These are phyloP conservation scores for Eurystomus gularis DNA, from an alignment of 2,113 vertebrate genomes.

Conservation along the genomic window DNA sequence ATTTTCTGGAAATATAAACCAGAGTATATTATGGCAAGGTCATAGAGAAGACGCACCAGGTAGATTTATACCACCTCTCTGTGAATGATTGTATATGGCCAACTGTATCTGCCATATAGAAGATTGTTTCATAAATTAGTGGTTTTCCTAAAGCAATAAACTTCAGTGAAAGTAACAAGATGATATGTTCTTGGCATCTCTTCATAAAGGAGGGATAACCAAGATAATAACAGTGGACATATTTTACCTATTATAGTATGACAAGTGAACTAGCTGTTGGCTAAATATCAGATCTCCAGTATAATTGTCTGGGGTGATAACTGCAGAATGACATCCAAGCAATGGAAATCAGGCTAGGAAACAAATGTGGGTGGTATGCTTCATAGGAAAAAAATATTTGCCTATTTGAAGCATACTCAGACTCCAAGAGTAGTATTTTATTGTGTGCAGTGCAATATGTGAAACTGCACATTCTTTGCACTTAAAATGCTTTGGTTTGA, in stretches of 20 bases:
- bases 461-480: not conserved
- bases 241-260: slow-evolving; percentile 38
- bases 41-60: slow-evolving; percentile 39
- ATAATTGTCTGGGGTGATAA: not conserved
- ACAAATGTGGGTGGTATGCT: slow-evolving; percentile 8
- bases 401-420: not conserved
- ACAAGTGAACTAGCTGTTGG: slow-evolving; percentile 16
- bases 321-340: not conserved
- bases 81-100: slow-evolving; percentile 53
- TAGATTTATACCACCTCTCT: slow-evolving; percentile 50
- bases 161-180: slow-evolving; percentile 6
- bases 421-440: not conserved
- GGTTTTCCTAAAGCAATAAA: slow-evolving; percentile 52
- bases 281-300: slow-evolving; percentile 22
- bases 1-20: slow-evolving; percentile 58
- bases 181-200: slow-evolving; percentile 40
- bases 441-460: not conserved
- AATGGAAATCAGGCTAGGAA: slow-evolving; percentile 5
- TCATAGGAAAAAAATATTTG: not conserved
- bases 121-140: slow-evolving; percentile 43
- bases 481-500: not conserved
- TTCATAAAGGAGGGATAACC: slow-evolving; percentile 23
- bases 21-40: slow-evolving; percentile 49
- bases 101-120: slow-evolving; percentile 2
- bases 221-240: slow-evolving; percentile 36